These are phyloP conservation scores for Tarsius wallacei DNA, from an alignment of 2,797 vertebrate genomes.

Conservation along the genomic window DNA sequence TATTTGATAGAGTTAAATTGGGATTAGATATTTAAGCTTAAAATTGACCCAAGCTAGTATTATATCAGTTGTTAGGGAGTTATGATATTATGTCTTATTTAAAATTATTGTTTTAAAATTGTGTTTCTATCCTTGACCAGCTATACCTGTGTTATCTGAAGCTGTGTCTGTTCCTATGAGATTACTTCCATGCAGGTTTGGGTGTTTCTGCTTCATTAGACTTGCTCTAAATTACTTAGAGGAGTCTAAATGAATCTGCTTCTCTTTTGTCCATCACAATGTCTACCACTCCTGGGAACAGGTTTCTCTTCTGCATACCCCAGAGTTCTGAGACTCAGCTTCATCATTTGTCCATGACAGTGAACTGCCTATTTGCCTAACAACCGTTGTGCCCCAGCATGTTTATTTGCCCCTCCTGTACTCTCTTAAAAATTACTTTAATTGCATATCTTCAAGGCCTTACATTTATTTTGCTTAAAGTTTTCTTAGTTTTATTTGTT, in stretches of 20 bases:
- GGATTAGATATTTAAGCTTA: not conserved
- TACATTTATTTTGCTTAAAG: constrained; percentile 32
- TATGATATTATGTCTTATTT: not conserved
- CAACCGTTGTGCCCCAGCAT: not conserved
- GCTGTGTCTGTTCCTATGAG: not conserved
- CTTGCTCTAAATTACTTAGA: not conserved
- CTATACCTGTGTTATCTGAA: not conserved
- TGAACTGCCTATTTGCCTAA: constrained; percentile 41
- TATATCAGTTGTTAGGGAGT: not conserved
- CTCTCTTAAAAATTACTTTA: constrained; percentile 59
- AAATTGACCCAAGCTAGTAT: not conserved
- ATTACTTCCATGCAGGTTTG: not conserved
- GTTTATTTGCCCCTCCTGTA: constrained; percentile 26
- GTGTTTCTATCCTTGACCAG: too few species aligned
- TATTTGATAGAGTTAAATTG: not conserved
- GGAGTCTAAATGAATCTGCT: not conserved
- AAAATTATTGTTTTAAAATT: not conserved
- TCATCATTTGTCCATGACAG: constrained; percentile 29
- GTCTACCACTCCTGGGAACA: not conserved
- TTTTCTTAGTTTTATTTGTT: constrained; percentile 56
- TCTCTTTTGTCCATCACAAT: not conserved
- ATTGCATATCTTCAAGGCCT: constrained; percentile 47
- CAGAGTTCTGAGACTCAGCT: not conserved
- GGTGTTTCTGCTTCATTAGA: not conserved
- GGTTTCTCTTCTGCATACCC: not conserved